Conservation (phyloP, 1,140 invertebrate species). For the Phocides pigmalion region DNA sequence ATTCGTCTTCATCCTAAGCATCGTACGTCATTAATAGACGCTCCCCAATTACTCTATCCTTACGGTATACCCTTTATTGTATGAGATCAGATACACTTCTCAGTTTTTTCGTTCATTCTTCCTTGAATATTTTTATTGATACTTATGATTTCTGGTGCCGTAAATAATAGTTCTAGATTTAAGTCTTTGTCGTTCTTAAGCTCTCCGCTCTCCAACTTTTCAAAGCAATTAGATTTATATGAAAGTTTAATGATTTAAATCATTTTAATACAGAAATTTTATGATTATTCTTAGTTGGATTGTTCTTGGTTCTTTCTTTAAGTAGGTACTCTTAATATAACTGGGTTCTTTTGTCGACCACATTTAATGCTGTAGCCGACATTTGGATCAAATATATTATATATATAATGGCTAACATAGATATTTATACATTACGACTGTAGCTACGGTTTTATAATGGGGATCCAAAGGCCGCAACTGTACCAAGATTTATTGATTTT, state of each 20-base stretch:
- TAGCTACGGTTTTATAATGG: too few species aligned
- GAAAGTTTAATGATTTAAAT: constrained; percentile 1
- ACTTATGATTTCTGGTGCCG: not conserved
- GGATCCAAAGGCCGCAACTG: too few species aligned
- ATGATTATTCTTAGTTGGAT: not conserved
- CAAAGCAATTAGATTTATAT: constrained; percentile 3
- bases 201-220: not conserved
- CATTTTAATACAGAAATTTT: constrained; percentile 6
- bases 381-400: too few species aligned
- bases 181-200: not conserved
- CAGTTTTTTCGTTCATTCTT: constrained; percentile 43
- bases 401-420: too few species aligned
- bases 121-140: constrained; percentile 2
- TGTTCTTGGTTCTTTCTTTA: not conserved
- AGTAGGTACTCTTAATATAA: not conserved
- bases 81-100: too few species aligned
- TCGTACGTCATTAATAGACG: too few species aligned
- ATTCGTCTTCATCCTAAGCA: too few species aligned
- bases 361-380: not conserved
- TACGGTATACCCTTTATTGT: too few species aligned
- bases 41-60: too few species aligned
- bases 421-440: not conserved
- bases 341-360: not conserved
- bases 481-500: too few species aligned
- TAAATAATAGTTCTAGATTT: not conserved